Evolutionary conservation across 2,797 vertebrate genomes (phyloP).

Genomic region (Onychomys torridus): DNA sequence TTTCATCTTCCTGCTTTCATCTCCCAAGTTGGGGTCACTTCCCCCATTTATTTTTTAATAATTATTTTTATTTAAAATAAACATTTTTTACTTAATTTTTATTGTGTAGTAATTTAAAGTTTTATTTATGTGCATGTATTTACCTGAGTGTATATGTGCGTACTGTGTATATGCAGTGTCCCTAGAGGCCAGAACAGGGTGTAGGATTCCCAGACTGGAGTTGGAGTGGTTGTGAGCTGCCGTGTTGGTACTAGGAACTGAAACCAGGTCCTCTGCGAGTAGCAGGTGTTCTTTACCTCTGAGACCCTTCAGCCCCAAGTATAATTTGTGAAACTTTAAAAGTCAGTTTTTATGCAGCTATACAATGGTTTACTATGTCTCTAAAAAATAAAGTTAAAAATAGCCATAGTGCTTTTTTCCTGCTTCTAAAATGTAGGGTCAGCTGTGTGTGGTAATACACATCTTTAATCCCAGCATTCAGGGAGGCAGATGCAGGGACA

Average conservation of each 20-base stretch:
- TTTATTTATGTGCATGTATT: background rate
- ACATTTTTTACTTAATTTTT: background rate
- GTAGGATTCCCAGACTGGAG: background rate
- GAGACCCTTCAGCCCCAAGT: background rate
- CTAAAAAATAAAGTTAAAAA: background rate
- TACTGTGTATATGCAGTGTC: too few relatives aligned
- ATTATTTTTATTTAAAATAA: background rate
- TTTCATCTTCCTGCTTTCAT: background rate
- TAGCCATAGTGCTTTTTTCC: background rate
- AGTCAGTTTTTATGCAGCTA: background rate
- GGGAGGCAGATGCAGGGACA: background rate
- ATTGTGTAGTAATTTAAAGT: background rate
- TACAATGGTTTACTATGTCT: background rate
- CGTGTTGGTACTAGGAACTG: background rate
- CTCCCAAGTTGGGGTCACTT: background rate
- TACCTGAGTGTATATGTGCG: too few relatives aligned
- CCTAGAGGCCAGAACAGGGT: background rate
- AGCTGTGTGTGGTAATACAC: background rate
- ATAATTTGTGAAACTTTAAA: background rate
- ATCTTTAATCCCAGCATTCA: background rate
- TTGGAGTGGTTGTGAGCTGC: background rate
- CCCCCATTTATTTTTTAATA: background rate
- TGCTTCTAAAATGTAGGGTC: background rate
- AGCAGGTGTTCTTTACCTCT: background rate
- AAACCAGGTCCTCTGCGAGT: background rate